Conservation (phyloP, 2,888 invertebrate species). For the Odontocerum albicorne region DNA sequence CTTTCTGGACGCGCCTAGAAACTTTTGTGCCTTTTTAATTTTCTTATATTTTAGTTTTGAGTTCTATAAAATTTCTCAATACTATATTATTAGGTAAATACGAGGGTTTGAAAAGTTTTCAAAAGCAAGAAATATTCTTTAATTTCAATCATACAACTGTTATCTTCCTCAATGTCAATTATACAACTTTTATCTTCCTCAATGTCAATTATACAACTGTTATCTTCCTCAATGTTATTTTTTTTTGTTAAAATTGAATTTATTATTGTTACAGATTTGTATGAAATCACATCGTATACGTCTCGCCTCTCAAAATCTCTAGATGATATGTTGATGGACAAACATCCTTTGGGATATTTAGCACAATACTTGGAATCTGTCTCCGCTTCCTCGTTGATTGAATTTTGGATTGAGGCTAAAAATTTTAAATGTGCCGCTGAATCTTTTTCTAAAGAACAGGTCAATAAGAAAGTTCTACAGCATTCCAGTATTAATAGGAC, state of each 20-base stretch:
- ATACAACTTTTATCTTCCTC: too few relatives aligned
- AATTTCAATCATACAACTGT: too few relatives aligned
- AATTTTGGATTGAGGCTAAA: conserved; percentile 78
- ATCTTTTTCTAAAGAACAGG: conserved; percentile 20
- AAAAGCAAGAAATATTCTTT: too few relatives aligned
- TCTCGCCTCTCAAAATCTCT: conserved; percentile 76
- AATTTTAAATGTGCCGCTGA: conserved; percentile 58
- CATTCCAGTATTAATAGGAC: conserved; percentile 22
- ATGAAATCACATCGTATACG: conserved; percentile 49
- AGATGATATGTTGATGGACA: conserved; percentile 74
- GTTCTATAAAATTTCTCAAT: too few relatives aligned
- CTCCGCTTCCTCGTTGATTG: conserved; percentile 65
- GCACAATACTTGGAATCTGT: conserved; percentile 83
- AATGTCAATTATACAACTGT: too few relatives aligned
- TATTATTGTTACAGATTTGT: conserved; percentile 43
- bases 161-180: too few relatives aligned
- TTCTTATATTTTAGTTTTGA: too few relatives aligned
- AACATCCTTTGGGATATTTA: conserved; percentile 79
- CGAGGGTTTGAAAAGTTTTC: too few relatives aligned
- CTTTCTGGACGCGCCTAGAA: too few relatives aligned
- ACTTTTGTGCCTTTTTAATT: too few relatives aligned
- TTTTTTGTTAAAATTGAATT: background rate
- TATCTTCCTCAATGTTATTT: too few relatives aligned
- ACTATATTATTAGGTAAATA: too few relatives aligned
- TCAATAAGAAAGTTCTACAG: conserved; percentile 8